These are phyloP conservation scores for Sebastes itinus DNA, from an alignment of 2,797 vertebrate species.

Conservation along the genomic window DNA sequence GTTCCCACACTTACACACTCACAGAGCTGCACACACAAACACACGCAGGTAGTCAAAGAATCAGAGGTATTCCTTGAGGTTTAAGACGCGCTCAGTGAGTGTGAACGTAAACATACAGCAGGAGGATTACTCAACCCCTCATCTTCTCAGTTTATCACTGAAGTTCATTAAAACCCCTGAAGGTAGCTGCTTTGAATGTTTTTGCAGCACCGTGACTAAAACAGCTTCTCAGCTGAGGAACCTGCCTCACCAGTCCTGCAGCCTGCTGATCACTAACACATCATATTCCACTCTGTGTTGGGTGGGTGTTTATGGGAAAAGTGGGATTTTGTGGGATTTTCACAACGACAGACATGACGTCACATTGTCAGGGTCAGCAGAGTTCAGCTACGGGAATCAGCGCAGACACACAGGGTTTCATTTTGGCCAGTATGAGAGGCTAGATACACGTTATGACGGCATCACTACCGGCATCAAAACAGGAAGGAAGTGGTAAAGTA, in stretches of 20 bases:
- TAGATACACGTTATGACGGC: neutral
- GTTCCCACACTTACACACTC: neutral
- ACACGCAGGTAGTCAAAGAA: neutral
- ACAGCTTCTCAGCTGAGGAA: neutral
- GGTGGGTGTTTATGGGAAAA: neutral
- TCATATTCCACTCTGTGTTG: neutral
- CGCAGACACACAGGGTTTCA: neutral
- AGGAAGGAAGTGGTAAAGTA: no score
- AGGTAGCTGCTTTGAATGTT: neutral
- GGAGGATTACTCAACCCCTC: constrained; percentile 6
- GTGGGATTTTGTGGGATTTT: neutral
- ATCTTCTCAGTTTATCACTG: neutral
- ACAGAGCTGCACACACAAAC: neutral
- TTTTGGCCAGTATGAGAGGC: neutral
- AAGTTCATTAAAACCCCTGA: constrained; percentile 5
- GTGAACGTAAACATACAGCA: neutral
- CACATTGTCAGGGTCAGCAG: neutral
- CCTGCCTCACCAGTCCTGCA: neutral
- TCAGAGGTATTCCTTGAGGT: neutral
- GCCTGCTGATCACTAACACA: neutral
- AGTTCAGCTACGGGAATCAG: neutral
- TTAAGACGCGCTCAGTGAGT: neutral
- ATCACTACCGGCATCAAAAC: no score
- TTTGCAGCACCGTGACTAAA: neutral
- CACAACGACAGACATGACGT: neutral